Evolutionary conservation across 37 sponge, comb jelly and placozoan genomes (phyloP).

Genomic region (Theonella swinhoei): DNA sequence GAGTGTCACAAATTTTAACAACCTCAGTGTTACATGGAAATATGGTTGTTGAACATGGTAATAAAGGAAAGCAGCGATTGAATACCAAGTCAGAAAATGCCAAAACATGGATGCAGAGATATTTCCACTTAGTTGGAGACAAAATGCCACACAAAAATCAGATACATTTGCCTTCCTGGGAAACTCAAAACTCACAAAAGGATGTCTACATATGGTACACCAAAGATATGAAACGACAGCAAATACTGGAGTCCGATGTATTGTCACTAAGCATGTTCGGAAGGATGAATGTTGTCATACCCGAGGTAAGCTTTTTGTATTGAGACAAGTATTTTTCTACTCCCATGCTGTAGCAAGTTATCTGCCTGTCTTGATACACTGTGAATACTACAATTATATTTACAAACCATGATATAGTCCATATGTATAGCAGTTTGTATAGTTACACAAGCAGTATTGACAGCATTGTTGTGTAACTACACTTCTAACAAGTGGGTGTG

Average conservation of each 20-base stretch:
- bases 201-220: not conserved
- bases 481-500: too few relatives aligned
- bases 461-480: not conserved
- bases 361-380: too few relatives aligned
- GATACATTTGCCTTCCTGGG: conserved; percentile 17
- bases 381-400: too few relatives aligned
- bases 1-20: not conserved
- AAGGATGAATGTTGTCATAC: conserved; percentile 7
- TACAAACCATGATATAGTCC: too few relatives aligned
- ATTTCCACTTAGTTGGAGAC: conserved; percentile 14
- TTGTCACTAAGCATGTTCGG: conserved; percentile 8
- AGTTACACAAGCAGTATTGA: too few relatives aligned
- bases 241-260: not conserved
- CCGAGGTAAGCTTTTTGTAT: not conserved
- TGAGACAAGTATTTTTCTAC: not conserved
- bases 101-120: conserved; percentile 16
- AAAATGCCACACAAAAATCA: conserved; percentile 12
- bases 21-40: not conserved
- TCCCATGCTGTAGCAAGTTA: too few relatives aligned
- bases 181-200: conserved; percentile 23
- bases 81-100: conserved; percentile 9
- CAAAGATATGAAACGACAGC: not conserved
- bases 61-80: not conserved
- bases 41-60: conserved; percentile 3
- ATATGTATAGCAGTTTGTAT: not conserved